Base-by-base conservation (phyloP, 2,797 vertebrate genomes). In the Chaetophractus vellerosus region DNA sequence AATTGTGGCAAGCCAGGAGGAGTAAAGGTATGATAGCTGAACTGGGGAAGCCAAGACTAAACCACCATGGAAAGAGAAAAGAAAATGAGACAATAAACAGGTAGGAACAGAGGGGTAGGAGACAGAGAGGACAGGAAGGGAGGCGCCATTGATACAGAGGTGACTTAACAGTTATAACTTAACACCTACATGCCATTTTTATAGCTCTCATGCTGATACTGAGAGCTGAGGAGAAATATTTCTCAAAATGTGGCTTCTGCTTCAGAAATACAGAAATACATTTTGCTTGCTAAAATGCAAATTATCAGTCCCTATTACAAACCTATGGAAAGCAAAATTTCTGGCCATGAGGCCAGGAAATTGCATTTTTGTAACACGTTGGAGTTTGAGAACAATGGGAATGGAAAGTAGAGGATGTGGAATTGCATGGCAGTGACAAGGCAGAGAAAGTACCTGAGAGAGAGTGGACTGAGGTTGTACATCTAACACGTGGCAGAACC, bases 211-310 rank as follows among this genome's bases (percentile, higher is more conserved):
- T 12, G 26, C 48, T 89, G 14, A 31, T 59, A 52, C 9, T 66
- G 9, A 1, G 2, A 45, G 2, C 19, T 66, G 4, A 83, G 21
- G 57, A 57, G 3, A n/a, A 14, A 18, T 72, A n/a, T 63, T 88
- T 78, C 48, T 45, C 63, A 80, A n/a, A 26, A 31, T 1, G 2
- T 48, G 38, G 4, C 28, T 5, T 72, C 14, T 59, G 26, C 16
- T 93, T 93, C 63, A 79, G 36, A 94, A 83, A 83, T 55, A 88
- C 5, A n/a, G 84, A 24, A 3, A 24, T 59, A n/a, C n/a, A n/a
- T n/a, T n/a, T n/a, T n/a, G 41, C 21, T 71, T 76, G 36, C 28
- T 64, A 45, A 48, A 81, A 38, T 33, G 57, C 26, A 31, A 23
- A 88, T 61, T 26, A 41, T 48, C 33, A 24, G 11, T 41, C 6